A percentile compares a stretch with the other conserved stretches of the same genome.
Evolutionary conservation across 2,113 vertebrate species (phyloP).

Genomic region (Okapia johnstoni): DNA sequence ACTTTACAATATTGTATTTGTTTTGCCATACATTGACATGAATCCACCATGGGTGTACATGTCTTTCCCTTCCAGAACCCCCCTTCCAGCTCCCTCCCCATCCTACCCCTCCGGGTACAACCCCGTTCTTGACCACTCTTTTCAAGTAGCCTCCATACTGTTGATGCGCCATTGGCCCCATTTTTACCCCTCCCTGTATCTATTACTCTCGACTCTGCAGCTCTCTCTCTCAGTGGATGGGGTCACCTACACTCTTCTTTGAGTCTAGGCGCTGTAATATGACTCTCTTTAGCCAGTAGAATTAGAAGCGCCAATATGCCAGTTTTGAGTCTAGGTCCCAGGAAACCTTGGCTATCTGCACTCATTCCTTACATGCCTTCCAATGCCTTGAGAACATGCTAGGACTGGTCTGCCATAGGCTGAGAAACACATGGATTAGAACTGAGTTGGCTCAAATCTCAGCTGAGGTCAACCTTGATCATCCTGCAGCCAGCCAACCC

Average conservation of each 20-base stretch:
- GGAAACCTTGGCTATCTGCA: neutral
- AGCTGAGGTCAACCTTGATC: neutral
- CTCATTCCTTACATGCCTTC: neutral
- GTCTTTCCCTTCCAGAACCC: no score
- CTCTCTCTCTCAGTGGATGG: neutral
- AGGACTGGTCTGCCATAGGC: neutral
- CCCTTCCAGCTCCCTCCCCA: no score
- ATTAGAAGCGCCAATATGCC: neutral
- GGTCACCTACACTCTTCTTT: neutral
- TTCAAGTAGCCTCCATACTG: neutral
- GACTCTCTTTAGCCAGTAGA: neutral
- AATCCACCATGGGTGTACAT: no score
- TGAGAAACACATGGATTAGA: neutral
- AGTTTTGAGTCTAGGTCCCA: neutral
- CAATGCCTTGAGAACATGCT: neutral
- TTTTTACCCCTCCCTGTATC: neutral
- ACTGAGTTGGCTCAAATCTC: neutral
- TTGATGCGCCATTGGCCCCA: neutral
- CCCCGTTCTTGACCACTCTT: neutral
- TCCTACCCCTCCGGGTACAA: neutral
- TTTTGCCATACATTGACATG: no score
- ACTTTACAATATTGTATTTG: no score
- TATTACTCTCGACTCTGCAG: neutral
- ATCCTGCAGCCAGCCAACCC: neutral
- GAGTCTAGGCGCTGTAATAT: neutral